Base-by-base conservation (phyloP, 2,888 invertebrate species). In the Lithodes maja region DNA sequence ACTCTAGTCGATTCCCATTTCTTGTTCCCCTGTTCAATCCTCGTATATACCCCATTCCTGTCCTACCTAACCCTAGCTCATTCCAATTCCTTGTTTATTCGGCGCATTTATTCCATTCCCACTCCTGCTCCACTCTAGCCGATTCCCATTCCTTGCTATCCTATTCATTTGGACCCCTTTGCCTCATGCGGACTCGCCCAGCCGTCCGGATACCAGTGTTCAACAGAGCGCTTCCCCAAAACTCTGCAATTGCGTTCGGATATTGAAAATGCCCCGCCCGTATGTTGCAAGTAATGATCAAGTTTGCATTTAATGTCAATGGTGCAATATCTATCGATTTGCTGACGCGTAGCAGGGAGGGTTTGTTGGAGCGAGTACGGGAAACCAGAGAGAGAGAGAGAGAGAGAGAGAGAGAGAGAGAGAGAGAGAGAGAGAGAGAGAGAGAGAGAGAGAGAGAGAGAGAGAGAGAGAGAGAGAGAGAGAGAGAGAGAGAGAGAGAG, bases 251-350 rank as follows among this genome's bases (percentile, higher is more conserved):
- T 61, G 61, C 61, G 61, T 61, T 12, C 61, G 7, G 61, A 61
- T 61, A 61, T 61, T 61, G 61, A 61, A 61, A 61, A 61, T 61
- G 7, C 61, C 61, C 12, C 5, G 61, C 7, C 61, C 61, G 61
- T 61, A 61, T 61, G 61, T 61, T 61, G 61, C 61, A 61, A 61
- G 61, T 61, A 61, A 61, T 61, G 61, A 61, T 61, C 61, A 61
- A 61, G 61, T 61, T 61, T 61, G 61, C 61, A 61, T 61, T 61
- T 61, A 61, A 61, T 61, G 1, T 0, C 61, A 61, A 61, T 12
- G 61, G 61, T 61, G 61, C 61, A 61, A 61, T 61, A 61, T 12
- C 12, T 1, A 61, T 61, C 61, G 61, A 61, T 33, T 33, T 33
- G 33, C 33, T 33, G 33, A 33, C 33, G 33, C 33, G 33, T 33